Base-by-base conservation (phyloP, 2,113 vertebrate species). In the Glaucomys volans region DNA sequence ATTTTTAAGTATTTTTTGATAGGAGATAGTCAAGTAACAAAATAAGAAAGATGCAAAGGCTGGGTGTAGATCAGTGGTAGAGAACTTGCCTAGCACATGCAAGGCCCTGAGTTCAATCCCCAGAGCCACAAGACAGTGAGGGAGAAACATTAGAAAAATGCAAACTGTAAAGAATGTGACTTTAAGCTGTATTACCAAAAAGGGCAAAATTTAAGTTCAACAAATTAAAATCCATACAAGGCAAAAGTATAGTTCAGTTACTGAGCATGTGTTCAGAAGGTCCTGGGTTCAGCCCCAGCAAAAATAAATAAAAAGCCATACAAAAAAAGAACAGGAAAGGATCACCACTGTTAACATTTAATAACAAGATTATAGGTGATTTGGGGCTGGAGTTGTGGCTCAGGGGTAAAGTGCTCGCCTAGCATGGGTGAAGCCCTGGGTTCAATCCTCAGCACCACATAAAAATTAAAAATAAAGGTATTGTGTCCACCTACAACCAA, bases 21-120 rank as follows among this genome's bases (percentile, higher is more conserved):
- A 18, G 14, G 47, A 86, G 67, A 69, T n/a, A 66, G 44, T 57
- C 24, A 92, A 89, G 47, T 84, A 95, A 93, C 72, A 90, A 86
- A 90, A 32, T 54, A 87, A 84, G 44, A n/a, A 92, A 95, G 24
- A 59, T 59, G 24, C 57, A 59, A 59, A 26, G 20, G 57, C 57
- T 59, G 57, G 57, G 57, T 59, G 57, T 59, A 59, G 57, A 7
- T 59, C 24, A 59, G 57, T 59, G 24, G 57, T 59, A 59, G 8
- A 59, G 57, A 59, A 59, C 57, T 59, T 59, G 22, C 57, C 22
- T 59, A 24, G 22, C 24, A 59, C 20, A 18, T 22, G 22, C 57
- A 59, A 59, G 22, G 57, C 22, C 24, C 24, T 2, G 6, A 59
- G 22, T 59, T 59, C 22, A 59, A 59, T 59, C 57, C 20, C 57